Evolutionary conservation across 1,140 invertebrate species (phyloP), one percentile per base, ranked within the genome.

Genomic region (Drosophila equinoxialis): DNA sequence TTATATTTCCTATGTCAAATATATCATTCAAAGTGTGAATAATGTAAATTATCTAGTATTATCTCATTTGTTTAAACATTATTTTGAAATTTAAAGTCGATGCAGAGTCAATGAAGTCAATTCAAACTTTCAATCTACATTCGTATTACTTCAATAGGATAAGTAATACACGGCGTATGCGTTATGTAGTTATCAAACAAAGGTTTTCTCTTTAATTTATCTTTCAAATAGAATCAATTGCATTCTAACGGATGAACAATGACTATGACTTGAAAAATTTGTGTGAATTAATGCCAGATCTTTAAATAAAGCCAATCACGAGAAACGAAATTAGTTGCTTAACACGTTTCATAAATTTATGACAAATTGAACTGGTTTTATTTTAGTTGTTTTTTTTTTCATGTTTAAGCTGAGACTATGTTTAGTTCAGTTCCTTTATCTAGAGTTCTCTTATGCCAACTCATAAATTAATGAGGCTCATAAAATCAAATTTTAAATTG

Each of bases 361-460:
- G 74, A 77, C 58, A 86, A 78, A 70, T 71, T 67, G 55, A 86
- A 81, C 74, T 57, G 78, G 63, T 78, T 85, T 66, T n/a, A 26
- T 23, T 57, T 14, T 10, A 6, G 17, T 37, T n/a, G 6, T 2
- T 4, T 23, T 42, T 33, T 51, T 23, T 23, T 23, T 23, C 26
- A 67, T 30, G 58, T 30, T n/a, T 33, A 45, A 30, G 33, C 33
- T 8, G 41, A 60, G 14, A 14, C 2, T 10, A 2, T 20, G 35
- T 11, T 11, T 37, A 37, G 37, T 39, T 39, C 37, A 51, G 45
- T 51, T 51, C 45, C 17, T 51, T 51, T 51, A 51, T 51, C 45
- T 51, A 23, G 8, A 51, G 20, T 51, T 51, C 45, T 51, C n/a
- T 20, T 14, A 37, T 48, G 17, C 45, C 8, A 48, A 23, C 64